Evolutionary conservation across 2,888 invertebrate genomes (phyloP), one percentile per base, ranked within the genome.

Genomic region (Parelbella ahira): DNA sequence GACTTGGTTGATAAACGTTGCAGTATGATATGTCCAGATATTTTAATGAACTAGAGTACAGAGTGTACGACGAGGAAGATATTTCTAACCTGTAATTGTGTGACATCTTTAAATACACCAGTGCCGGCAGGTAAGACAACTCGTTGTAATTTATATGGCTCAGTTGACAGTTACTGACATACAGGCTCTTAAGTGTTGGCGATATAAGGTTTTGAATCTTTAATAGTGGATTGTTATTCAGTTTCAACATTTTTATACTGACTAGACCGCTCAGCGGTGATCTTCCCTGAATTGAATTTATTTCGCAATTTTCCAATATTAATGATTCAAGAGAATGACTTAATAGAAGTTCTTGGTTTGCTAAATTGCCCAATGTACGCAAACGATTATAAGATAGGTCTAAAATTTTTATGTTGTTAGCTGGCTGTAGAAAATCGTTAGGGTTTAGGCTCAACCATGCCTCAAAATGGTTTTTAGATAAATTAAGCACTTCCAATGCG

Each of bases 301-400:
- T 91, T 58, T 90, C 89, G 62, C 93, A 93, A 49, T 90, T 74
- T 43, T 90, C 89, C 39, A 92, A 73, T 48, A 90, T 89, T 44
- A 93, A 68, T 7, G 86, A 88, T 55, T 87, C 87, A 10, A 93
- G 65, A 0, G 90, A 89, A 6, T 78, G 60, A 50, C 91, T 93
- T 24, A 87, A 78, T 1, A 93, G 66, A n/a, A 89, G 75, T 44
- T 90, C 88, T 20, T 72, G 68, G 30, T 79, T 76, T 8, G 84
- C 84, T 27, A 82, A 74, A 50, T 78, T 83, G 0, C 80, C 86
- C 60, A 92, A 82, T 20, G 76, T 81, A 21, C 58, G 67, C 23
- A 94, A 73, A 19, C 84, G 87, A 68, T 94, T 94, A 30, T 86
- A 72, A 0, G 91, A 91, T n/a, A 94, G 69, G 49, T 91, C 89